Base-by-base conservation (phyloP, 2,888 invertebrate genomes). In the Himalopsyche japonica region DNA sequence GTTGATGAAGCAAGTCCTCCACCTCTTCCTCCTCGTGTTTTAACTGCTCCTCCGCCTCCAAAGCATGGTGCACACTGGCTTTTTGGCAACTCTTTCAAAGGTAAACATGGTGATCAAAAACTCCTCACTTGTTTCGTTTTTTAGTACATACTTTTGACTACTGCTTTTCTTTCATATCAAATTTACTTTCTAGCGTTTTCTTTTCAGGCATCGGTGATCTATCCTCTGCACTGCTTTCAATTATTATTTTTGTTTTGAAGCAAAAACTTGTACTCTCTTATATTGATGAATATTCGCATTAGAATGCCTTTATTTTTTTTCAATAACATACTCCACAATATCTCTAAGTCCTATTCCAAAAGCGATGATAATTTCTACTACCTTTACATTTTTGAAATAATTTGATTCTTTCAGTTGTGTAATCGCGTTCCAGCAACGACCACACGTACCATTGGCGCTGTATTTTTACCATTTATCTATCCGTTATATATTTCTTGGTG, bases 1-100 rank as follows among this genome's bases (percentile, higher is more conserved):
- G 76, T 48, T 5, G 86, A 86, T 0, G 86, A 85, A 47, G 76
- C 83, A 1, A 84, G 84, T 24, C 85, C 85, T 18, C 85, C 85
- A 8, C 86, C 85, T 7, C 78, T 76, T 49, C 37, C 49, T n/a
- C 78, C 84, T 37, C 30, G 20, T 34, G 37, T 70, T 15, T 77
- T 80, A 43, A 49, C 82, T 18, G 57, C 82, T 34, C 77, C 82
- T 30, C 57, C 78, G 27, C 76, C 79, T 18, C 32, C 64, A 20
- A 78, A 81, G 34, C 84, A 83, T 57, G 48, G 47, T 49, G 57
- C 84, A 7, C 83, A 86, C 82, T 86, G 86, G 86, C 82, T 86
- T 30, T 86, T 86, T 79, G 86, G 86, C 37, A 79, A 10, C 77
- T 86, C 86, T 10, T 84, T 84, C 37, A 85, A 85, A 85, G 86